Percentiles rank a stretch among this genome's conserved stretches.
phyloP scores from a whole-genome alignment of 2,888 invertebrate species.

The Hybos culiciformis region DNA sequence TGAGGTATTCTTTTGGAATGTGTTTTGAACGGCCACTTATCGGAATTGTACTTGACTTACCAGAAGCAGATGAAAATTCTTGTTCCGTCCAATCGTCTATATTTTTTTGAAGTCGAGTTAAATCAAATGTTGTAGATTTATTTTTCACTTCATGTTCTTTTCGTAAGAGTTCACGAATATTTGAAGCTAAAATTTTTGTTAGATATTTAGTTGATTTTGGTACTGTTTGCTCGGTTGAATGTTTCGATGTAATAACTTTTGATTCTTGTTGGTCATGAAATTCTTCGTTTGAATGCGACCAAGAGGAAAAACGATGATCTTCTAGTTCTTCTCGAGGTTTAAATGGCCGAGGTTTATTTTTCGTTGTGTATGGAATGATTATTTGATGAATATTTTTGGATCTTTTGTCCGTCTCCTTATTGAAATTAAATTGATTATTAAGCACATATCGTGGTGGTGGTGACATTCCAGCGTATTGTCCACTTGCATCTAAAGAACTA shows the following conservation, averaged over 20 bases:
- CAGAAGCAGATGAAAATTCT: conserved; percentile 45
- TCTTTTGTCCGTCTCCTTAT: conserved; percentile 27
- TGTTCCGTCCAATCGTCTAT: conserved; percentile 77
- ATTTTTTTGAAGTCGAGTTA: conserved; percentile 61
- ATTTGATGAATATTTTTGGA: conserved; percentile 64
- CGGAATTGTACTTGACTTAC: conserved; percentile 41
- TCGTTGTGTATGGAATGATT: conserved; percentile 65
- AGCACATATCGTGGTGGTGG: conserved; percentile 22
- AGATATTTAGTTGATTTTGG: conserved; percentile 29
- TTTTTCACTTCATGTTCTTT: conserved; percentile 31
- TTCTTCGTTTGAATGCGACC: conserved; percentile 29
- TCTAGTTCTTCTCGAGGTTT: conserved; percentile 22
- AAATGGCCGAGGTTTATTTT: conserved; percentile 42
- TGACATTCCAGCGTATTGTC: conserved; percentile 27
- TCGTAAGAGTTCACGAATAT: conserved; percentile 39
- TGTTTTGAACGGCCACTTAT: conserved; percentile 53
- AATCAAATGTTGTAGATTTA: conserved; percentile 42
- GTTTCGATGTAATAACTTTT: conserved; percentile 34
- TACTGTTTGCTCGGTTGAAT: conserved; percentile 21
- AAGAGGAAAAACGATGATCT: conserved; percentile 19
- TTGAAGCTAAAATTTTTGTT: conserved; percentile 35
- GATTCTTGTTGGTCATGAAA: conserved; percentile 40
- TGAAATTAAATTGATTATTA: neutral
- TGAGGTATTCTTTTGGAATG: conserved; percentile 64
- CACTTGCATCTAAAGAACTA: conserved; percentile 31